These are phyloP conservation scores for Subacronicta megacephala DNA, from an alignment of 2,888 invertebrate genomes.

Conservation along the genomic window DNA sequence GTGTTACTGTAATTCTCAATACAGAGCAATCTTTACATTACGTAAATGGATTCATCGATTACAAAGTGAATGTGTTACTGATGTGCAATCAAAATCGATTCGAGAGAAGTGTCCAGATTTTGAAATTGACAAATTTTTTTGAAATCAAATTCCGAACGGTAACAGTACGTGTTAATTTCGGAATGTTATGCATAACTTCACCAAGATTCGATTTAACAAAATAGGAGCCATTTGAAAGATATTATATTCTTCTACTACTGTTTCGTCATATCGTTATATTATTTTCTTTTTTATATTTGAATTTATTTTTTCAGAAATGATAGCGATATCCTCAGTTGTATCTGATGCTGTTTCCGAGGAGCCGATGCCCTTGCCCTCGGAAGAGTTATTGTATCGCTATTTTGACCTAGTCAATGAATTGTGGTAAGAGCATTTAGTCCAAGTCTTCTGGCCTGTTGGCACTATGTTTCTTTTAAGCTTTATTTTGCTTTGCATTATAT, in stretches of 20 bases:
- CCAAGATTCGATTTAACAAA: no score
- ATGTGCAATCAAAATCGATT: background rate
- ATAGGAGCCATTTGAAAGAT: no score
- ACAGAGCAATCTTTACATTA: background rate
- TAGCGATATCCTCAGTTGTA: slow-evolving; percentile 81
- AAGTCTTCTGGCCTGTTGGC: slow-evolving; percentile 50
- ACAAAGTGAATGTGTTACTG: background rate
- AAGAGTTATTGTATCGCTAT: slow-evolving; percentile 76
- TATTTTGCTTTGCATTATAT: slow-evolving; percentile 28
- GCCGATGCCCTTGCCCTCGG: slow-evolving; percentile 77
- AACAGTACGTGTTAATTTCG: no score
- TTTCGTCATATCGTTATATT: background rate
- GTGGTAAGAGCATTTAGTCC: slow-evolving; percentile 73
- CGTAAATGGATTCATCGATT: background rate
- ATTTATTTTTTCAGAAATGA: slow-evolving; percentile 78
- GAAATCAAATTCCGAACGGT: no score
- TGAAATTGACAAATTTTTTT: no score
- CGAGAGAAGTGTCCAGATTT: background rate
- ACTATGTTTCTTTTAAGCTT: slow-evolving; percentile 33
- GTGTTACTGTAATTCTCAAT: no score
- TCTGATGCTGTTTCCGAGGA: slow-evolving; percentile 66
- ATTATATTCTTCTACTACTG: no score
- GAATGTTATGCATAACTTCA: no score
- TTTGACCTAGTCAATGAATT: slow-evolving; percentile 78
- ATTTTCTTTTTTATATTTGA: slow-evolving; percentile 20